A percentile compares a stretch with the other conserved stretches of the same genome.
These are phyloP conservation scores for Vannuccia rotundouncinata DNA, from an alignment of 2,888 invertebrate genomes.

Conservation along the genomic window DNA sequence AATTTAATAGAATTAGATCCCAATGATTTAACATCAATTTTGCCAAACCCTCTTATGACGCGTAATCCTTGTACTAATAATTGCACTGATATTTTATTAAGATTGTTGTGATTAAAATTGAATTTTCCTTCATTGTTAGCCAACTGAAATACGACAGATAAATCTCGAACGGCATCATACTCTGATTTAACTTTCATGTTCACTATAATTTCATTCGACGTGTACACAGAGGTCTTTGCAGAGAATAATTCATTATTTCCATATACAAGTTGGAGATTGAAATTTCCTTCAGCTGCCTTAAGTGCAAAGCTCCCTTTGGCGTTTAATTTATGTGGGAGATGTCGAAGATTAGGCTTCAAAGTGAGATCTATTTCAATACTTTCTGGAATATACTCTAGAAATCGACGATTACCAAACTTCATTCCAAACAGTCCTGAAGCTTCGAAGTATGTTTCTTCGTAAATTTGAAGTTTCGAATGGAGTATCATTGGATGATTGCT, in stretches of 20 bases:
- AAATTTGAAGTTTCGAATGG: not conserved
- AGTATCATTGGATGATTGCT: not conserved
- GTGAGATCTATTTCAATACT: not conserved
- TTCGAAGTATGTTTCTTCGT: not conserved
- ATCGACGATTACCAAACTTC: not conserved
- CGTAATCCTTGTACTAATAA: not conserved
- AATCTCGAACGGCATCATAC: not conserved
- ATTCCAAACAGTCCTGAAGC: not conserved
- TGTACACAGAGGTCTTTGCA: not conserved
- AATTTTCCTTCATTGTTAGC: not conserved
- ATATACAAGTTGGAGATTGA: not conserved
- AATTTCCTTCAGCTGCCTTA: not conserved
- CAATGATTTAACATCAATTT: not conserved
- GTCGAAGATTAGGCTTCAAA: not conserved
- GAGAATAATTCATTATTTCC: not conserved
- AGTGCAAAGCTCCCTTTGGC: not conserved
- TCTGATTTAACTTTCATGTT: not conserved
- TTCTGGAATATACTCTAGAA: not conserved
- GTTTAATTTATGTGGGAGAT: too few species aligned
- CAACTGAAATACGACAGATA: not conserved
- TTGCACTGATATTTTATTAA: not conserved
- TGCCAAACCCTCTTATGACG: not conserved
- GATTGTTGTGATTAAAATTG: not conserved
- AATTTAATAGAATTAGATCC: not conserved
- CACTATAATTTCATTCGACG: not conserved